These are phyloP conservation scores for Triplophysa yarkandensis DNA, from an alignment of 2,797 vertebrate species.

Conservation along the genomic window DNA sequence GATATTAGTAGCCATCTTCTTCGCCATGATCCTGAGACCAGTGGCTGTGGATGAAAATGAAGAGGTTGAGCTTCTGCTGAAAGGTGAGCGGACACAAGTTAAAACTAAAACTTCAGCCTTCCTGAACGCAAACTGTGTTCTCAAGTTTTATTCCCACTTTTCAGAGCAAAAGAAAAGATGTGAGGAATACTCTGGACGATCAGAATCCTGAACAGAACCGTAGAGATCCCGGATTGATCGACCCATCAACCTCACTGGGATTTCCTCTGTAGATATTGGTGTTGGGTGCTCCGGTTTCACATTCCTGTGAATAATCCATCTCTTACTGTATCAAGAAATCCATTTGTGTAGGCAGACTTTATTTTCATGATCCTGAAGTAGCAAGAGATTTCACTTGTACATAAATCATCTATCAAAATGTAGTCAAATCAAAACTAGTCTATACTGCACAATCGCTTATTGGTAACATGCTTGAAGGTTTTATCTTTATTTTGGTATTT, in stretches of 20 bases:
- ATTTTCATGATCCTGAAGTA: neutral
- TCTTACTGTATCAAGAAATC: constrained; percentile 22
- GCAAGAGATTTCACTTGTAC: constrained; percentile 1
- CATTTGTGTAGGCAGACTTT: constrained; percentile 15
- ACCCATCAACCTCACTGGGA: neutral
- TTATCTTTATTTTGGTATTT: neutral
- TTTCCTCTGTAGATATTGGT: constrained; percentile 21
- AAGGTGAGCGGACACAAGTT: constrained; percentile 63
- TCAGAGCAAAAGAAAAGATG: constrained; percentile 47
- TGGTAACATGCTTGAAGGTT: neutral
- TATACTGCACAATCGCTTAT: neutral
- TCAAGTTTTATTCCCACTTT: neutral
- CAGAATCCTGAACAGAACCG: constrained; percentile 30
- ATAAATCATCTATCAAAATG: neutral
- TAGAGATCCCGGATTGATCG: neutral
- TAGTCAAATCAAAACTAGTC: neutral
- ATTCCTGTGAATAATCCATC: neutral
- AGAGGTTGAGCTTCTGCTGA: constrained; percentile 70
- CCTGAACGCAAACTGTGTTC: neutral
- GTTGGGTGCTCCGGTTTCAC: constrained; percentile 17
- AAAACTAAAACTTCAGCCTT: neutral
- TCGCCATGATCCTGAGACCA: constrained; percentile 80
- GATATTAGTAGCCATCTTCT: constrained; percentile 79
- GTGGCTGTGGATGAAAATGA: constrained; percentile 76
- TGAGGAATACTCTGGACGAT: constrained; percentile 33